phyloP scores from a whole-genome alignment of 1,140 invertebrate species.

The Chelonus insularis region DNA sequence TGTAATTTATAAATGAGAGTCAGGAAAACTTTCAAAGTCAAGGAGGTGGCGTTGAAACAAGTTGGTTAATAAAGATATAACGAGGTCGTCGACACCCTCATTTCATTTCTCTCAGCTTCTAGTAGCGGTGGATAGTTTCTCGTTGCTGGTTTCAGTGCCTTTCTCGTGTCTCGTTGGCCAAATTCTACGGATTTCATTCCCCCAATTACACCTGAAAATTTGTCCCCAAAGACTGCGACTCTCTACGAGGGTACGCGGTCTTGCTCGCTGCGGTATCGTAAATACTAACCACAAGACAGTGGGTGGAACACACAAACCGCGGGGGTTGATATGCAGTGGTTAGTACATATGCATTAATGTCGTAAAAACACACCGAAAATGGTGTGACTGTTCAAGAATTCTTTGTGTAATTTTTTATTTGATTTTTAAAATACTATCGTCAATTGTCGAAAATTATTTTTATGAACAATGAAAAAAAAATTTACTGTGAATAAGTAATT shows the following conservation, averaged over 20 bases:
- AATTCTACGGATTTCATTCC: constrained; percentile 53
- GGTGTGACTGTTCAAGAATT: neutral
- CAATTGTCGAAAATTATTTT: neutral
- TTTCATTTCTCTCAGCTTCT: constrained; percentile 31
- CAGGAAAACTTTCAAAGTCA: constrained; percentile 30
- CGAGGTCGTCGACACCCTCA: constrained; percentile 42
- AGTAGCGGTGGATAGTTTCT: neutral
- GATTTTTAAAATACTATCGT: neutral
- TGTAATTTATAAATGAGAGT: constrained; percentile 1
- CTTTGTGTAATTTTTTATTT: neutral
- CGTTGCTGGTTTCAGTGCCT: neutral
- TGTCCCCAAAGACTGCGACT: constrained; percentile 38
- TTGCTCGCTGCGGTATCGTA: constrained; percentile 37
- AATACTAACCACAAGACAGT: constrained; percentile 40
- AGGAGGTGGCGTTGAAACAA: constrained; percentile 42
- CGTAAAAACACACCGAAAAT: constrained; percentile 19
- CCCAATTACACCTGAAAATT: constrained; percentile 54
- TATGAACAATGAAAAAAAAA: neutral
- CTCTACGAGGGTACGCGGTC: constrained; percentile 6
- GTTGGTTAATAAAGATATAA: constrained; percentile 54
- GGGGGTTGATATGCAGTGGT: constrained; percentile 40
- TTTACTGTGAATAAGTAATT: no score
- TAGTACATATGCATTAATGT: constrained; percentile 39
- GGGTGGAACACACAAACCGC: constrained; percentile 37
- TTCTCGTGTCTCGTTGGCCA: constrained; percentile 15